phyloP scores from a whole-genome alignment of 2,113 vertebrate species.

The Indicator indicator region DNA sequence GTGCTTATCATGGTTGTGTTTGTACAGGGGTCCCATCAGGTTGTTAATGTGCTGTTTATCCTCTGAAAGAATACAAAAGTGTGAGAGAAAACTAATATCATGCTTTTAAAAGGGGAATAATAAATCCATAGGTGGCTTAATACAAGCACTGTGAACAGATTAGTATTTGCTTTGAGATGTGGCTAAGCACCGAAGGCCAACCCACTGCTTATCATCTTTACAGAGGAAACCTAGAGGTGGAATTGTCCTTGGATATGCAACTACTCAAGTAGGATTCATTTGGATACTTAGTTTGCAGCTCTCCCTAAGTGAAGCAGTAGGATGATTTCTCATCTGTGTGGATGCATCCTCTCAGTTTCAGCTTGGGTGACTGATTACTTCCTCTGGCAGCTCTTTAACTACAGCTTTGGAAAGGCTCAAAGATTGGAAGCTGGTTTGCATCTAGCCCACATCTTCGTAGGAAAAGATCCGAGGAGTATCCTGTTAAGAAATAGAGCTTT shows the following conservation, averaged over 20 bases:
- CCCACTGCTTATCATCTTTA: background rate
- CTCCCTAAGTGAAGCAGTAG: background rate
- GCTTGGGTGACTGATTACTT: background rate
- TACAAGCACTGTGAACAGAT: background rate
- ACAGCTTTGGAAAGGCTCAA: slow-evolving; percentile 1
- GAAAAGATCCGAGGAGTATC: background rate
- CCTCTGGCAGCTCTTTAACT: slow-evolving; percentile 4
- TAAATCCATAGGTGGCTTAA: background rate
- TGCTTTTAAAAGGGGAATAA: background rate
- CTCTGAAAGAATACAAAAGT: background rate
- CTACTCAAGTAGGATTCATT: background rate
- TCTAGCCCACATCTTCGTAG: background rate
- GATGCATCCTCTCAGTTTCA: background rate
- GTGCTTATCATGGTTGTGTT: background rate
- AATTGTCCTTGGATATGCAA: background rate
- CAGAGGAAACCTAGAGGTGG: background rate
- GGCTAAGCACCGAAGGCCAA: background rate
- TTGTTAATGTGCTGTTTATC: background rate
- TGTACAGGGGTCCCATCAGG: background rate
- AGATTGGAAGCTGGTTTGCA: background rate
- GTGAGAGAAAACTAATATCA: background rate
- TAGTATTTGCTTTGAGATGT: background rate
- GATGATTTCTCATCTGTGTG: background rate
- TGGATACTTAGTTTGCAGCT: background rate
- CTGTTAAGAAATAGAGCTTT: background rate